Conservation (phyloP, 2,797 vertebrate species). For the Eidolon dupreanum region DNA sequence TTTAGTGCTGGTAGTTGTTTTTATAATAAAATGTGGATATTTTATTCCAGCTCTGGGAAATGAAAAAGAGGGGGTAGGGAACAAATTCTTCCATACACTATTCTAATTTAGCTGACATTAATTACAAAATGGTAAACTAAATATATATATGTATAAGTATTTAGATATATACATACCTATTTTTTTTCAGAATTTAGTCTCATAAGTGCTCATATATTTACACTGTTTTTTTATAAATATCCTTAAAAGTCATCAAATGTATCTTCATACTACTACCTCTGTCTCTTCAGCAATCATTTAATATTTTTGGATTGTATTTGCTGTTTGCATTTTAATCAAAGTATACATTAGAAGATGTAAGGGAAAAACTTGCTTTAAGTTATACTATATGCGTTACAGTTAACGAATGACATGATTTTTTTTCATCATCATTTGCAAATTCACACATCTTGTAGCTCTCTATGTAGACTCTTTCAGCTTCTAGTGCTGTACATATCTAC, state of each 20-base stretch:
- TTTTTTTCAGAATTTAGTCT: slow-evolving; percentile 38
- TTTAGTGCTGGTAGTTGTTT: background rate
- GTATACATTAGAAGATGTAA: slow-evolving; percentile 61
- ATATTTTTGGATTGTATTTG: slow-evolving; percentile 26
- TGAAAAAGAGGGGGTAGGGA: background rate
- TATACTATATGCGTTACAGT: slow-evolving; percentile 43
- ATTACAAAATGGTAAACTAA: slow-evolving; percentile 38
- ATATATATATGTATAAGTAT: background rate
- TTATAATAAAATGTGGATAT: slow-evolving; percentile 17
- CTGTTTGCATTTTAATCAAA: slow-evolving; percentile 58
- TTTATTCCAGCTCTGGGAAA: slow-evolving; percentile 63
- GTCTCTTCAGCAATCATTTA: background rate
- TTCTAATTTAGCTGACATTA: slow-evolving; percentile 56
- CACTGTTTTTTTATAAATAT: background rate
- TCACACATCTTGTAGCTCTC: slow-evolving; percentile 55
- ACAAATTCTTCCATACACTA: slow-evolving; percentile 22
- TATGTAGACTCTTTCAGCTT: slow-evolving; percentile 84
- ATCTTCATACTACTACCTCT: background rate
- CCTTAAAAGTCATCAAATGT: slow-evolving; percentile 14
- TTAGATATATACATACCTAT: background rate
- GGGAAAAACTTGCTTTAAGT: slow-evolving; percentile 71
- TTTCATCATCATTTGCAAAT: slow-evolving; percentile 75
- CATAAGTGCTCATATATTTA: background rate
- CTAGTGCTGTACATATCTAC: slow-evolving; percentile 94
- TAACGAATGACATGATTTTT: slow-evolving; percentile 63